Percentiles rank a stretch among this genome's conserved stretches.
These are phyloP conservation scores for Harlomillsia oculata DNA, from an alignment of 1,140 invertebrate genomes.

Conservation along the genomic window DNA sequence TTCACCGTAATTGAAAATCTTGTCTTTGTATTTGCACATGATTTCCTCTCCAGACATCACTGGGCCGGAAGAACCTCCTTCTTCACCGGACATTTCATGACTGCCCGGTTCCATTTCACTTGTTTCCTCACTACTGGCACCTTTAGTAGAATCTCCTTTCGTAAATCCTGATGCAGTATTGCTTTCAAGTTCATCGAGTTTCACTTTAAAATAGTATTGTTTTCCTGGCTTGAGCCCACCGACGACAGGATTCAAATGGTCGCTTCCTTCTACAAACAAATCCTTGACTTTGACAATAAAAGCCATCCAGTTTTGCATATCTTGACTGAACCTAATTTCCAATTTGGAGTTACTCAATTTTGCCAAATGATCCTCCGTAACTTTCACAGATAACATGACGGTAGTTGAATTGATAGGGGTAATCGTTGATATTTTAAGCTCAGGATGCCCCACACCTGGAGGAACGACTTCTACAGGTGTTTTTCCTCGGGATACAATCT, in stretches of 20 bases:
- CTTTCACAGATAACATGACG: slow-evolving; percentile 18
- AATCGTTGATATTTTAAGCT: slow-evolving; percentile 20
- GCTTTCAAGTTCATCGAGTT: slow-evolving; percentile 23
- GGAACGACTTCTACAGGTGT: not conserved
- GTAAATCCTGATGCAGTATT: slow-evolving; percentile 24
- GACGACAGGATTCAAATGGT: slow-evolving; percentile 24
- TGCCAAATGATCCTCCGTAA: slow-evolving; percentile 24
- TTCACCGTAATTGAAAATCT: slow-evolving; percentile 50
- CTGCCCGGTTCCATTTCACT: slow-evolving; percentile 13
- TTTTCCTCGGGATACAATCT: not conserved
- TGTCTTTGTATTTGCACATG: slow-evolving; percentile 45
- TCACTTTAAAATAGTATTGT: slow-evolving; percentile 32
- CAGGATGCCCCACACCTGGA: too few species aligned
- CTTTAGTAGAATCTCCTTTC: slow-evolving; percentile 4
- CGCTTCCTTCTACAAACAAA: slow-evolving; percentile 24
- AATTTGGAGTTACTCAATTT: slow-evolving; percentile 14
- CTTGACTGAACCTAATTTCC: slow-evolving; percentile 22
- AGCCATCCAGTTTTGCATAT: slow-evolving; percentile 22
- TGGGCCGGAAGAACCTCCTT: slow-evolving; percentile 14
- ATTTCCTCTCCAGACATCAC: slow-evolving; percentile 11
- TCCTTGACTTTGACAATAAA: slow-evolving; percentile 22
- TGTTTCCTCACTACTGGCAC: not conserved
- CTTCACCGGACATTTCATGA: slow-evolving; percentile 24
- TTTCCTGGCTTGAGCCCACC: slow-evolving; percentile 12
- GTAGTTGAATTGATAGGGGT: slow-evolving; percentile 29